Evolutionary conservation across 1,140 invertebrate species (phyloP).

Genomic region (Dinothrombium tinctorium): DNA sequence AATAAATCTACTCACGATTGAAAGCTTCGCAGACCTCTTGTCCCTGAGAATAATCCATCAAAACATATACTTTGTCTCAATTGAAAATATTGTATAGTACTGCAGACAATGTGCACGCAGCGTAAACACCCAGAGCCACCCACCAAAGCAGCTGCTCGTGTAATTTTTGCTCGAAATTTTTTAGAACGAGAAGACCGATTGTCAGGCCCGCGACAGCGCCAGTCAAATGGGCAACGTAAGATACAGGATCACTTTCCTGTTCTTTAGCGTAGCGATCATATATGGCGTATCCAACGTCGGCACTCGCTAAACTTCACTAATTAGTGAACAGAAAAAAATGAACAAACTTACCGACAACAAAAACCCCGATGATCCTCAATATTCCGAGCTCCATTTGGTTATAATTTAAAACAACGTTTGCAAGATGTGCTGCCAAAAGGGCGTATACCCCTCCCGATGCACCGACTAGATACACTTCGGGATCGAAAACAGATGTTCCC

Average conservation of each 20-base stretch:
- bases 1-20: too few relatives aligned
- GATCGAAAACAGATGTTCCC: slow-evolving; percentile 70
- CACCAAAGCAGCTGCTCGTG: slow-evolving; percentile 66
- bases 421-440: slow-evolving; percentile 76
- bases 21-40: too few relatives aligned
- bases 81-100: slow-evolving; percentile 54
- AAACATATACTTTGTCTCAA: too few relatives aligned
- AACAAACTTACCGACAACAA: slow-evolving; percentile 34
- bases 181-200: slow-evolving; percentile 66
- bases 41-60: too few relatives aligned
- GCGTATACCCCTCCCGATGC: slow-evolving; percentile 92
- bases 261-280: not conserved
- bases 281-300: slow-evolving; percentile 1
- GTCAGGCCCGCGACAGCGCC: slow-evolving; percentile 65
- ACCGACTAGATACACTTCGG: slow-evolving; percentile 59
- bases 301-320: slow-evolving; percentile 35
- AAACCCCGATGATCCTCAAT: slow-evolving; percentile 37
- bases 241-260: slow-evolving; percentile 24
- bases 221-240: slow-evolving; percentile 66
- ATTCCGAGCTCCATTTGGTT: slow-evolving; percentile 64
- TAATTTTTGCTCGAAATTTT: slow-evolving; percentile 58
- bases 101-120: slow-evolving; percentile 70
- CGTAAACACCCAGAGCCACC: slow-evolving; percentile 66
- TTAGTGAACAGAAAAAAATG: slow-evolving; percentile 63
- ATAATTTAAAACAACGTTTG: slow-evolving; percentile 70